A percentile compares a stretch with the other conserved stretches of the same genome.
These are phyloP conservation scores for Nasonovia ribisnigri DNA, from an alignment of 2,888 invertebrate genomes.

Conservation along the genomic window DNA sequence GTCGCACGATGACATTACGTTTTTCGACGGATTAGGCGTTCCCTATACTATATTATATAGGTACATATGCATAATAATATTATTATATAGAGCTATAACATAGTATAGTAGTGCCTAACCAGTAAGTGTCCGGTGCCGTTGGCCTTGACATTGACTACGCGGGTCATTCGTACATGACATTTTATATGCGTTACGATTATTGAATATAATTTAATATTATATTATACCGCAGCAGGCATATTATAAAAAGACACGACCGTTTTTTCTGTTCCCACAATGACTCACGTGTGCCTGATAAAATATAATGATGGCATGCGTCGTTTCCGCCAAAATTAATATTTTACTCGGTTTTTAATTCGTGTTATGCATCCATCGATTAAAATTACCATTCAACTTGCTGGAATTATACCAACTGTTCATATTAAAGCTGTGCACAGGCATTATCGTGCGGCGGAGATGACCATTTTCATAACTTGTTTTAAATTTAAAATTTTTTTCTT, in stretches of 20 bases:
- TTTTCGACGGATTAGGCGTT: background rate
- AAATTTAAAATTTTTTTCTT: background rate
- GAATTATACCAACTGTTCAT: background rate
- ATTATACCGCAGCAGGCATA: background rate
- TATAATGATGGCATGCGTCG: background rate
- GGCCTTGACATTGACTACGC: constrained; percentile 43
- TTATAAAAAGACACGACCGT: background rate
- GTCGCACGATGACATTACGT: background rate
- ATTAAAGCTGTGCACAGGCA: background rate
- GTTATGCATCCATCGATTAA: background rate
- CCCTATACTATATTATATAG: background rate
- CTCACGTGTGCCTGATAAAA: background rate
- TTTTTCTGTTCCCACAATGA: constrained; percentile 3
- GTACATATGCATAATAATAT: background rate
- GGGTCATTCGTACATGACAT: constrained; percentile 18
- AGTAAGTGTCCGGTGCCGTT: background rate
- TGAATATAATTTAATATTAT: constrained; percentile 1
- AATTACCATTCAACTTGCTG: background rate
- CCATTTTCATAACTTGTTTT: background rate
- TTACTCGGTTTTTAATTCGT: background rate
- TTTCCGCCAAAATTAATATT: constrained; percentile 2
- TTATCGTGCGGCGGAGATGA: background rate
- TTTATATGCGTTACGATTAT: background rate
- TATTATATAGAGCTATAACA: background rate
- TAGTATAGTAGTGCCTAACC: background rate